Percentiles rank a stretch among this genome's conserved stretches.
Evolutionary conservation across 1,140 invertebrate species (phyloP).

Genomic region (Armadillidium nasatum): DNA sequence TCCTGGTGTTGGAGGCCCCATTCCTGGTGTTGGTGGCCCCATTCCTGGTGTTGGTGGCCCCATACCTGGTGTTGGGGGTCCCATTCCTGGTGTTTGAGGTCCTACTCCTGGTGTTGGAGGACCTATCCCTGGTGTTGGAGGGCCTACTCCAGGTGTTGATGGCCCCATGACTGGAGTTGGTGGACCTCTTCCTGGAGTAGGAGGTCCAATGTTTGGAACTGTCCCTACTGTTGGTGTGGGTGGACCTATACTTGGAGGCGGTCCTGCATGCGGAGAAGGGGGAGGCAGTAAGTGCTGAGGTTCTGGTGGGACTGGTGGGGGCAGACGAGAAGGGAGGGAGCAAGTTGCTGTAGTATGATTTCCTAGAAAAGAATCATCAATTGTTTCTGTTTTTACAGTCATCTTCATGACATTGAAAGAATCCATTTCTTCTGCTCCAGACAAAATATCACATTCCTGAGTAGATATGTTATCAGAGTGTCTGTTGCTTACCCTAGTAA

Average conservation of each 20-base stretch:
- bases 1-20: not conserved
- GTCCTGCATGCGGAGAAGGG: not conserved
- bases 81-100: not conserved
- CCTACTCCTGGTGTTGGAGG: not conserved
- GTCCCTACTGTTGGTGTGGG: not conserved
- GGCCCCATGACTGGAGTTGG: not conserved
- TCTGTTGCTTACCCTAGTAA: not conserved
- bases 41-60: conserved; percentile 4
- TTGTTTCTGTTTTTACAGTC: not conserved
- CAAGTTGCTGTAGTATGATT: not conserved
- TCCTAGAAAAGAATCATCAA: conserved; percentile 1
- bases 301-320: not conserved
- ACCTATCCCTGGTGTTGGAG: not conserved
- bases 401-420: not conserved
- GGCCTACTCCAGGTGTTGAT: not conserved
- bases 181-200: conserved; percentile 8
- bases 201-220: not conserved
- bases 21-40: not conserved
- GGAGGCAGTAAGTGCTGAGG: not conserved
- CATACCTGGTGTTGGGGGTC: not conserved
- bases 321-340: conserved; percentile 7
- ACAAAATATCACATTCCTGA: conserved; percentile 10
- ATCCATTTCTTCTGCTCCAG: not conserved
- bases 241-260: not conserved
- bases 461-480: not conserved